Percentiles rank a stretch among this genome's conserved stretches.
phyloP scores from a whole-genome alignment of 2,888 invertebrate genomes.

The Synergus japonicus region DNA sequence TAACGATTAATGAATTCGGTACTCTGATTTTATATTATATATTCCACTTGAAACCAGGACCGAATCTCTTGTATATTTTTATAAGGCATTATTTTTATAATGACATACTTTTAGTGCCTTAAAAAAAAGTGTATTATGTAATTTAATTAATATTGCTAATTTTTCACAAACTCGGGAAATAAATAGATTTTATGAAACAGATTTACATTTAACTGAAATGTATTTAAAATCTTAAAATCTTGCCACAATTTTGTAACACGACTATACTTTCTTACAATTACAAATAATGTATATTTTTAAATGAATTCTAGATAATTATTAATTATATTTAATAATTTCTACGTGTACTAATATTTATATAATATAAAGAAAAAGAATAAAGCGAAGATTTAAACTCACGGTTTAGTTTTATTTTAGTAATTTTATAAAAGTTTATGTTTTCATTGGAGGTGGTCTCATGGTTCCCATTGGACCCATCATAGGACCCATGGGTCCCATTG shows the following conservation, averaged over 20 bases:
- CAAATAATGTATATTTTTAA: not conserved
- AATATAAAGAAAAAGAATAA: not conserved
- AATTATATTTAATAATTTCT: constrained; percentile 4
- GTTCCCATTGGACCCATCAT: constrained; percentile 87
- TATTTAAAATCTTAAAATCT: not conserved
- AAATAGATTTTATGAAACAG: not conserved
- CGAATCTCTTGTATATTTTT: not conserved
- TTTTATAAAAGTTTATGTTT: constrained; percentile 2
- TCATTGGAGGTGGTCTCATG: constrained; percentile 82
- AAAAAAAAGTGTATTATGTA: not conserved
- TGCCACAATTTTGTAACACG: constrained; percentile 1
- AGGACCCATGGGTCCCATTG: constrained; percentile 87
- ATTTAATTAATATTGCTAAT: not conserved
- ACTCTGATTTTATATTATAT: not conserved
- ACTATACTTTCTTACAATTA: not conserved
- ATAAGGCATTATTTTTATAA: not conserved
- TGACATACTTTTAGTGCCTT: not conserved
- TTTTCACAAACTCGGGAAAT: not conserved
- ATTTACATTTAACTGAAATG: not conserved
- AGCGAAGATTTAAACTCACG: not conserved
- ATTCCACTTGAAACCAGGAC: not conserved
- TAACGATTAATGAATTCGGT: not conserved
- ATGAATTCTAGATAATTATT: not conserved
- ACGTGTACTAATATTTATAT: not conserved
- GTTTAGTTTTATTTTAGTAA: not conserved